Evolutionary conservation across 2,113 vertebrate genomes (phyloP), one percentile per base, ranked within the genome.

Genomic region (Notothenia coriiceps): DNA sequence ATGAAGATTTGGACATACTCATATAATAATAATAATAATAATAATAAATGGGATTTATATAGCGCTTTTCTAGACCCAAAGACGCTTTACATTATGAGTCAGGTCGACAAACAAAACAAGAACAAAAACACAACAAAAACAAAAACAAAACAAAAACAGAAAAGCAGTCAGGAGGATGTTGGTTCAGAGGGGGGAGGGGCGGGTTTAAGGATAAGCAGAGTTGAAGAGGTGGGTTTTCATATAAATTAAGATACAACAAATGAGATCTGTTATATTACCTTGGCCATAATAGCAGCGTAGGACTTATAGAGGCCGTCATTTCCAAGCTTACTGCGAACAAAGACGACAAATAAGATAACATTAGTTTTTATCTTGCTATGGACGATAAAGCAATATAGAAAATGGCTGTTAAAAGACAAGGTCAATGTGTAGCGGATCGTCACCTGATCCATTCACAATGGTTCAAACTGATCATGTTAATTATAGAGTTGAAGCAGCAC

Each of bases 211-310:
- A n/a, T n/a, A n/a, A n/a, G n/a, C n/a, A n/a, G n/a, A n/a, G n/a
- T n/a, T n/a, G n/a, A n/a, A n/a, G n/a, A n/a, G n/a, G n/a, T n/a
- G n/a, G n/a, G n/a, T n/a, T n/a, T n/a, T 43, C 10, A 83, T 5
- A 60, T 35, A 70, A 3, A 49, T 71, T 35, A 61, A 0, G n/a
- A 60, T 18, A 33, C 17, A 8, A 43, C 0, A 29, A 20, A 7
- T 6, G 15, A 33, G 9, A 35, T 47, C 5, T 22, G 25, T 46
- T 73, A 17, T 50, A 20, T 93, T 95, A 99, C 98, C 96, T 98
- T 97, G 85, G 97, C 97, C 97, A 99, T 97, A 79, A 99, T 97
- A 76, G 96, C 95, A 92, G 96, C 95, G 62, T 98, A 98, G 59
- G 96, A 95, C 94, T 96, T 94, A 77, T 97, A 99, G 25, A 99